Percentiles rank a stretch among this genome's conserved stretches.
phyloP scores from a whole-genome alignment of 2,797 vertebrate genomes.

The Acrossocheilus fasciatus region DNA sequence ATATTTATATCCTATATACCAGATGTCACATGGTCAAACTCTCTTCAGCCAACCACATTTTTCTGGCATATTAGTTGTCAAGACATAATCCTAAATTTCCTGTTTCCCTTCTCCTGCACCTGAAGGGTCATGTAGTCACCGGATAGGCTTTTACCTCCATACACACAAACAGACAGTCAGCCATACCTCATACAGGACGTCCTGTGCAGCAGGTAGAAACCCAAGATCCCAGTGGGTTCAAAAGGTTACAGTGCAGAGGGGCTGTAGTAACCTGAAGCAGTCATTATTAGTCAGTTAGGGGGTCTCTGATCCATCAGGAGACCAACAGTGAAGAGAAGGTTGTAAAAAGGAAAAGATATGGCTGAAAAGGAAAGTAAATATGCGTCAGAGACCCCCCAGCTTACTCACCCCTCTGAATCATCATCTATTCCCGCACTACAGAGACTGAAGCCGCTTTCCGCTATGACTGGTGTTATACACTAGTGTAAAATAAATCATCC shows the following conservation, averaged over 20 bases:
- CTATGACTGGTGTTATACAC: background rate
- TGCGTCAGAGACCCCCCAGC: slow-evolving; percentile 6
- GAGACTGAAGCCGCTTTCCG: background rate
- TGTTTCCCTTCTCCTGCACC: slow-evolving; percentile 21
- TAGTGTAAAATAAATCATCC: slow-evolving; percentile 27
- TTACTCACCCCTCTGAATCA: slow-evolving; percentile 16
- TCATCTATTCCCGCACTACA: slow-evolving; percentile 23
- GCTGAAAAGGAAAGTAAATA: slow-evolving; percentile 39
- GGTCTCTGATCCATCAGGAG: slow-evolving; percentile 28
- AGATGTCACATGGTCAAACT: background rate
- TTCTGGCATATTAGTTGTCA: slow-evolving; percentile 39
- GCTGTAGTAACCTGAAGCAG: background rate
- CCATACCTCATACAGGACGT: slow-evolving; percentile 19
- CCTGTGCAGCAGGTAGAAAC: slow-evolving; percentile 33
- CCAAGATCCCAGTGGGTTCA: slow-evolving; percentile 24
- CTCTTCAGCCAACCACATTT: background rate
- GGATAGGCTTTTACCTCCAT: slow-evolving; percentile 8
- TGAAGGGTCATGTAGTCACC: background rate
- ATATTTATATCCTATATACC: too few relatives aligned
- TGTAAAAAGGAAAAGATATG: slow-evolving; percentile 24
- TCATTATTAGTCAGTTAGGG: slow-evolving; percentile 29
- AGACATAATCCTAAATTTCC: slow-evolving; percentile 37
- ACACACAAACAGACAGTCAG: slow-evolving; percentile 9
- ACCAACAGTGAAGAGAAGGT: slow-evolving; percentile 17
- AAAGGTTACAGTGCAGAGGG: slow-evolving; percentile 5